phyloP scores from a whole-genome alignment of 2,113 vertebrate genomes.

The Gasterosteus aculeatus region DNA sequence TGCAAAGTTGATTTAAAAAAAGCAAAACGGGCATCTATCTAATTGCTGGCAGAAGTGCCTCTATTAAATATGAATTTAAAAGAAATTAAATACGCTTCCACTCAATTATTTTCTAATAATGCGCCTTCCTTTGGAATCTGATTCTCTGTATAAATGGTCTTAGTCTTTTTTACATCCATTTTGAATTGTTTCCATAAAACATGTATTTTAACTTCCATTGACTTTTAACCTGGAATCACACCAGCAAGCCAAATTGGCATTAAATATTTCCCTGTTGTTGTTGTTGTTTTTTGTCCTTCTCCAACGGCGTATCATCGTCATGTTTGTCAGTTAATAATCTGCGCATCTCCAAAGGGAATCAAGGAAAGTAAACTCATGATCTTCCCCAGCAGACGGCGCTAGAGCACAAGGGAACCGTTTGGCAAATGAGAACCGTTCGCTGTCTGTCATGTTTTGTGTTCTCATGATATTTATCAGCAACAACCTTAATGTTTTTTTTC shows the following conservation, averaged over 20 bases:
- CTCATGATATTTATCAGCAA: background rate
- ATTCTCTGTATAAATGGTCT: no score
- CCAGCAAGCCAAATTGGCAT: background rate
- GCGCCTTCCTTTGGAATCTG: background rate
- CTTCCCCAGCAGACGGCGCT: slow-evolving; percentile 73
- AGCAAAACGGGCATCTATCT: background rate
- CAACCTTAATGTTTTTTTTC: background rate
- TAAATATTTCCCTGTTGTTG: accelerated
- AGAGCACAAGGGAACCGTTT: slow-evolving; percentile 16
- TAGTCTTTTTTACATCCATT: background rate
- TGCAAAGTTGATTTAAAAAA: background rate
- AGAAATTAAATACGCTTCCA: background rate
- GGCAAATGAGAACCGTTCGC: background rate
- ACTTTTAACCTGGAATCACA: background rate
- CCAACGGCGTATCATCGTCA: background rate
- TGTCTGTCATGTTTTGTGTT: background rate
- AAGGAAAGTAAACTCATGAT: background rate
- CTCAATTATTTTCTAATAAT: background rate
- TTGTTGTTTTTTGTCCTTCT: no score
- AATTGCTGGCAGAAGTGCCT: background rate
- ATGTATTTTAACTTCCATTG: background rate
- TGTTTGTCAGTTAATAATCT: background rate
- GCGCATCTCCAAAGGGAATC: background rate
- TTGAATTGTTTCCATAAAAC: background rate
- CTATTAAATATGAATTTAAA: background rate